Evolutionary conservation across 2,113 vertebrate genomes (phyloP), one percentile per base, ranked within the genome.

Genomic region (Budorcas taxicolor): DNA sequence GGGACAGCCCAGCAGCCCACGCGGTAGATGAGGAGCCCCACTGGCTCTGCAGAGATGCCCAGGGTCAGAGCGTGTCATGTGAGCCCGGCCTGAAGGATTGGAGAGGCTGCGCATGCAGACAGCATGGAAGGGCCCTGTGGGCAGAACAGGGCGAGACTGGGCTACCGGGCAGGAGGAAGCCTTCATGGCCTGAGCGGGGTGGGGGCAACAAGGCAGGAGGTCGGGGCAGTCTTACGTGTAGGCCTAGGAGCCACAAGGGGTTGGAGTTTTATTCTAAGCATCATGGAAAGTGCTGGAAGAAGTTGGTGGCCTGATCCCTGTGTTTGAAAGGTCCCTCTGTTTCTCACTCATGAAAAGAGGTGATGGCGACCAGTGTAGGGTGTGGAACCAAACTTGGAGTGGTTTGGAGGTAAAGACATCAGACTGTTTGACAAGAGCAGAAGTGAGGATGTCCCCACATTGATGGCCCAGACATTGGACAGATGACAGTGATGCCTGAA

Each of bases 1-100:
- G 13, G 36, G 8, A 12, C 64, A 57, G 10, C 31, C 5, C 12
- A 15, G 31, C 43, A 31, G 27, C 50, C 55, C 21, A 3, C 36
- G 1, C 0, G 1, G 17, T 13, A 13, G 88, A 8, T 4, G 0
- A 8, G 83, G 1, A 12, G 27, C 78, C 47, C 60, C 3, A 6
- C 29, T 3, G 0, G 15, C 31, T 27, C 67, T 23, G 29, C 43
- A 15, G 43, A 78, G 33, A 84, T 1, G 36, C 76, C 3, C 7
- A 78, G 40, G 58, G 47, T 76, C 11, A 7, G 15, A 47, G 16
- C 17, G 6, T 3, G n/a, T 47, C 19, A 15, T 27, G 19, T 6
- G n/a, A 64, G 17, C 89, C 7, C 4, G 7, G 8, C 17, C 13
- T 19, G 36, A 15, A 40, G 9, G 57, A 6, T 1, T n/a, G 6